Evolutionary conservation across 2,888 invertebrate species (phyloP), one percentile per base, ranked within the genome.

Genomic region (Chrysomela aeneicollis): DNA sequence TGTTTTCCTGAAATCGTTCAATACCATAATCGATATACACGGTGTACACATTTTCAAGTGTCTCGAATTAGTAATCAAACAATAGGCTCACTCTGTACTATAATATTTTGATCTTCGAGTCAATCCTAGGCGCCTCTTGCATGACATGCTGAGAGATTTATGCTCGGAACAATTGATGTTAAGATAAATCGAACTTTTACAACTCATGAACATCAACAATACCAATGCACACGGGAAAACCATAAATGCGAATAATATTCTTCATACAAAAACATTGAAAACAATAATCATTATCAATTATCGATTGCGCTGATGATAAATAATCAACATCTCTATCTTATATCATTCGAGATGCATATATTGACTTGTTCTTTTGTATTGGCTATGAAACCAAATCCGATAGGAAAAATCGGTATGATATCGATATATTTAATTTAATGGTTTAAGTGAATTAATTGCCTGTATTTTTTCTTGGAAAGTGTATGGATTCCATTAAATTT

Each of bases 401-500:
- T 26, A 42, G 4, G 3, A 42, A 42, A 15, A 4, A 42, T 35
- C 35, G 42, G 3, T 42, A 42, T 42, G 3, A 42, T 42, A 42
- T 42, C 42, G 42, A n/a, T 3, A 15, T 53, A 53, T 26, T 53
- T 54, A 18, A 54, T 54, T 54, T 54, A 54, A 54, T 35, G 54
- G 54, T 54, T 54, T 54, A 18, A 54, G 32, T 32, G 17, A 5
- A 53, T 15, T 53, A 30, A 53, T 21, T 21, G n/a, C 15, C 32
- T 53, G 17, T 53, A 53, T 60, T 53, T 60, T 60, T 61, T 54
- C 21, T 55, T 21, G 17, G 26, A 35, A 35, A 55, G 21, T 55
- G 55, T 54, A 49, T 54, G 55, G 50, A 61, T 59, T 64, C 61
- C 53, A 64, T 67, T 61, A 59, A 57, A 47, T 35, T 54, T 61